Conservation (phyloP, 2,113 vertebrate genomes). For the Sorex fumeus region DNA sequence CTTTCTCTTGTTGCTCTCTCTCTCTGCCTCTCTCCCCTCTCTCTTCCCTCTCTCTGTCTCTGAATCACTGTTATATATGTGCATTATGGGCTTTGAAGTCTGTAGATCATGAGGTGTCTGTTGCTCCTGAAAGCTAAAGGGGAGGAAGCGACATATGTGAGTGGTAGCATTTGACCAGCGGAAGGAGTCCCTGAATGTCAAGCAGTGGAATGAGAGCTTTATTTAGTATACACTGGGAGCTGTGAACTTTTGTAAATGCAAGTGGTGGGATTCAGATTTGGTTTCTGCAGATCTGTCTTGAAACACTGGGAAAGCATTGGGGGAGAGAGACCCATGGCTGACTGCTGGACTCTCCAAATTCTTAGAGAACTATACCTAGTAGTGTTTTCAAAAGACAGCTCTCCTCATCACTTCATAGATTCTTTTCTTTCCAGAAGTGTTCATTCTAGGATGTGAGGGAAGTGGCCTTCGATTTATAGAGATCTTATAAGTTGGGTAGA, state of each 20-base stretch:
- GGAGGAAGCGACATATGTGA: neutral
- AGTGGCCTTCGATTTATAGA: neutral
- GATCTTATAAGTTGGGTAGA: neutral
- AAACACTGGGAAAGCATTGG: neutral
- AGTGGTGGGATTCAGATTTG: neutral
- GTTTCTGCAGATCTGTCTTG: neutral
- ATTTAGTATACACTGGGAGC: neutral
- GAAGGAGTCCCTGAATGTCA: constrained; percentile 62
- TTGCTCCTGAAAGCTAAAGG: constrained; percentile 49
- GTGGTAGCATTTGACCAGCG: constrained; percentile 59
- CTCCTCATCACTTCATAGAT: neutral
- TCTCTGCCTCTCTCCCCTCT: too few species aligned
- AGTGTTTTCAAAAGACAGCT: neutral
- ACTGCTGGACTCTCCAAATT: neutral
- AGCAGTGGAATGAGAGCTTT: constrained; percentile 42
- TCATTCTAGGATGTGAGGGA: neutral
- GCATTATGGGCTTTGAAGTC: neutral
- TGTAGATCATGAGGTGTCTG: neutral
- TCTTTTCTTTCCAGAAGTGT: constrained; percentile 18
- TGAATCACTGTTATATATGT: neutral
- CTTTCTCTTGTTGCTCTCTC: too few species aligned
- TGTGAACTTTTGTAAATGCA: neutral
- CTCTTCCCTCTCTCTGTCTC: too few species aligned
- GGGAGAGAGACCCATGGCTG: neutral
- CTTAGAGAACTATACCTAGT: neutral